A percentile compares a stretch with the other conserved stretches of the same genome.
Conservation (phyloP, 2,888 invertebrate genomes). For the Lasius fuliginosus region DNA sequence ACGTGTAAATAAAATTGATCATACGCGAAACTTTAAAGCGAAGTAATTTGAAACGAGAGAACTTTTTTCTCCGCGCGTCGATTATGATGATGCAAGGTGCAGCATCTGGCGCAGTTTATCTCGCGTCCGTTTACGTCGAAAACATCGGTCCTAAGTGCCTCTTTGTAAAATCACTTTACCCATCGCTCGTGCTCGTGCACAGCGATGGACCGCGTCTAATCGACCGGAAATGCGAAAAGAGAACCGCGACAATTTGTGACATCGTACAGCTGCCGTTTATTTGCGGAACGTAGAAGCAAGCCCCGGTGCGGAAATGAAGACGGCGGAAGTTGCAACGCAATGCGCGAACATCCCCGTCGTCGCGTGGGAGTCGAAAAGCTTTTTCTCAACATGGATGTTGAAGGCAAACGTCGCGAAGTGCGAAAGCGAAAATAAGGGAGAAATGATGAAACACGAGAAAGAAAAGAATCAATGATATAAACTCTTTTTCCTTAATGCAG, state of each 20-base stretch:
- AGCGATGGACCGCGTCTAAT: conserved; percentile 10
- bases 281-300: conserved; percentile 23
- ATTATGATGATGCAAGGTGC: neutral
- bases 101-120: conserved; percentile 15
- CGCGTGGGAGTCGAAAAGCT: neutral
- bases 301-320: conserved; percentile 9
- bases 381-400: conserved; percentile 32
- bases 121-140: neutral
- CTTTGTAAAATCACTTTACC: conserved; percentile 33
- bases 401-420: conserved; percentile 3
- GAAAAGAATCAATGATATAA: neutral
- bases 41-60: neutral
- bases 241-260: conserved; percentile 45
- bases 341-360: neutral
- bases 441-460: neutral
- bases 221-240: conserved; percentile 43
- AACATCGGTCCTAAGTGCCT: conserved; percentile 20
- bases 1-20: conserved; percentile 8
- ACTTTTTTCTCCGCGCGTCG: neutral
- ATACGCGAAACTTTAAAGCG: neutral
- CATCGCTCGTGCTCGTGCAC: neutral
- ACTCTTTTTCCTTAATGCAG: neutral
- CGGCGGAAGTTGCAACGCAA: conserved; percentile 8
- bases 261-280: conserved; percentile 43
- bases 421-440: no score